Base-by-base conservation (phyloP, 2,113 vertebrate species). In the Aegithalos caudatus region DNA sequence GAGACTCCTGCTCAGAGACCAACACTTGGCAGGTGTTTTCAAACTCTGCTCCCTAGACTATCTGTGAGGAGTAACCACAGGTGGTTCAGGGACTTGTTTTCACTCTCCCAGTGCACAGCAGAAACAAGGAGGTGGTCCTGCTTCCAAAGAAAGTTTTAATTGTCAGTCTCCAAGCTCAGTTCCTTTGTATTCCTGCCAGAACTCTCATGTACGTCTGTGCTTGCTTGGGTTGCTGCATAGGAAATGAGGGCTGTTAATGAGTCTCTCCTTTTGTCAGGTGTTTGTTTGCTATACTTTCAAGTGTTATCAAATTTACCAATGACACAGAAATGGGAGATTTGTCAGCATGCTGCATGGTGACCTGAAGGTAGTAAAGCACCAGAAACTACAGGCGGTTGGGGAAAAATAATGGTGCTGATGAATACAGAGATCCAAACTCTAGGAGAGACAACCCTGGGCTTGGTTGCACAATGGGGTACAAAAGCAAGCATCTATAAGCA, bases 171-270 rank as follows among this genome's bases (percentile, higher is more conserved):
- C 92, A 93, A 92, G 77, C 88, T 61, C 45, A 73, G 61, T 79
- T 95, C 73, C 89, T 97, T 96, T 96, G 82, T 97, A 87, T 91
- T 95, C 81, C 80, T 96, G 95, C 95, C 96, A 95, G 93, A 86
- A 74, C 74, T 96, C 90, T 94, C 37, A 1, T 92, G 90, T 94
- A 60, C 62, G 88, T 28, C 66, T 96, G 47, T 60, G 77, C 94
- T 94, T 95, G 90, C 86, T 93, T 96, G 82, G 56, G 10, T 86
- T 94, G 88, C 90, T 93, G 90, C 92, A 86, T 95, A 96, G 88
- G 88, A 97, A 97, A 97, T 94, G 86, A 96, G 90, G 83, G 80
- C 81, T 89, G 88, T 80, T 97, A 96, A 95, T 95, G 93, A 95
- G 62, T 53, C 54, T 93, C 77, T 92, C 91, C 83, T 95, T 95